Base-by-base conservation (phyloP, 2,888 invertebrate species). In the Andrena fulva region DNA sequence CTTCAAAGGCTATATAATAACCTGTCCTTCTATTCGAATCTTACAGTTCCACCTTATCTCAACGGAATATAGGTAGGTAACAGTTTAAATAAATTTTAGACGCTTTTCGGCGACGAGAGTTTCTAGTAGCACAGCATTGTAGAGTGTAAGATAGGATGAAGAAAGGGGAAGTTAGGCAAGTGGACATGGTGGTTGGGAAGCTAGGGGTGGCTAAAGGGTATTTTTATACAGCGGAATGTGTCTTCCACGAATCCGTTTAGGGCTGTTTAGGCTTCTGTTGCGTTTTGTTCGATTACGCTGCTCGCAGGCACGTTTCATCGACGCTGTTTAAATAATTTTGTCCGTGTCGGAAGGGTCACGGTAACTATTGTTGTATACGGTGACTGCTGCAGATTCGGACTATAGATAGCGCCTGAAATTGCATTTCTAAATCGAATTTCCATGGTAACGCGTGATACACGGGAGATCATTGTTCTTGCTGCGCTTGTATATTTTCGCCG, bases 211-310 rank as follows among this genome's bases (percentile, higher is more conserved):
- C 70, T 67, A 64, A 70, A 86, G 84, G 85, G 86, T 90, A 90
- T 91, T 92, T 92, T 92, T 90, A 91, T 91, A 90, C 87, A 88
- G 87, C 83, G 82, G 77, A 89, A 89, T 89, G 85, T 79, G 87
- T 87, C 86, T 92, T 93, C 92, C 88, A 86, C 87, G 92, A 92
- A 93, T 89, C 88, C 86, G 88, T 90, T 91, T 90, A 86, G 83
- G 88, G 82, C 84, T 80, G 82, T 87, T 90, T 88, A 89, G 78
- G 82, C 85, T 87, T 87, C 85, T 85, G 88, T 87, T 81, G 73
- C 77, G 82, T 82, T 42, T 80, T 81, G 79, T 89, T 90, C 89
- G 90, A 90, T 91, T 92, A 90, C 87, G 82, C 42, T 71, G 77
- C 70, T 83, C 60, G 42, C 62, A 64, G n/a, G 5, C 31, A 27